A percentile compares a stretch with the other conserved stretches of the same genome.
phyloP scores from a whole-genome alignment of 2,888 invertebrate species.

The Sarcophaga subvicina region DNA sequence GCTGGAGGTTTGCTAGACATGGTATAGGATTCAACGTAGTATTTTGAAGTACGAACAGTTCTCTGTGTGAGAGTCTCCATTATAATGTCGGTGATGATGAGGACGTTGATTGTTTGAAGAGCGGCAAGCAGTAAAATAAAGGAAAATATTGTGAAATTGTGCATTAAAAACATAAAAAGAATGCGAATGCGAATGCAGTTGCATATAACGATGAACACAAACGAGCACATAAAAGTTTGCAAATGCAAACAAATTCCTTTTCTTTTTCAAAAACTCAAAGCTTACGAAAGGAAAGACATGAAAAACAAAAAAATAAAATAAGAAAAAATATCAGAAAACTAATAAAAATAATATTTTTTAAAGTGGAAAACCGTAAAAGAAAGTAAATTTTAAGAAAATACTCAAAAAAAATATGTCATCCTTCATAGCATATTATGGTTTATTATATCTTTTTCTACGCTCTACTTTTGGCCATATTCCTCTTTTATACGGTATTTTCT shows the following conservation, averaged over 20 bases:
- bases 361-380: neutral
- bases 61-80: neutral
- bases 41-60: conserved; percentile 9
- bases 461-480: neutral
- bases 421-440: conserved; percentile 24
- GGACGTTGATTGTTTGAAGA: conserved; percentile 43
- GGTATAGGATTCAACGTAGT: conserved; percentile 28
- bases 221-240: conserved; percentile 38
- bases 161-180: conserved; percentile 47
- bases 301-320: neutral
- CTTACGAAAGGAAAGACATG: neutral
- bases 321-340: conserved; percentile 28
- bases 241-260: conserved; percentile 46
- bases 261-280: neutral
- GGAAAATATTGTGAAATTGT: conserved; percentile 53
- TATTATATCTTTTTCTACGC: neutral
- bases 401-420: conserved; percentile 42
- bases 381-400: conserved; percentile 11
- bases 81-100: conserved; percentile 1
- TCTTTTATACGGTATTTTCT: neutral
- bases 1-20: conserved; percentile 32
- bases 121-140: conserved; percentile 43
- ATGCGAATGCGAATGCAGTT: conserved; percentile 42
- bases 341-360: conserved; percentile 41
- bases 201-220: neutral